These are phyloP conservation scores for Saccostrea echinata DNA, from an alignment of 1,140 invertebrate species.

Conservation along the genomic window DNA sequence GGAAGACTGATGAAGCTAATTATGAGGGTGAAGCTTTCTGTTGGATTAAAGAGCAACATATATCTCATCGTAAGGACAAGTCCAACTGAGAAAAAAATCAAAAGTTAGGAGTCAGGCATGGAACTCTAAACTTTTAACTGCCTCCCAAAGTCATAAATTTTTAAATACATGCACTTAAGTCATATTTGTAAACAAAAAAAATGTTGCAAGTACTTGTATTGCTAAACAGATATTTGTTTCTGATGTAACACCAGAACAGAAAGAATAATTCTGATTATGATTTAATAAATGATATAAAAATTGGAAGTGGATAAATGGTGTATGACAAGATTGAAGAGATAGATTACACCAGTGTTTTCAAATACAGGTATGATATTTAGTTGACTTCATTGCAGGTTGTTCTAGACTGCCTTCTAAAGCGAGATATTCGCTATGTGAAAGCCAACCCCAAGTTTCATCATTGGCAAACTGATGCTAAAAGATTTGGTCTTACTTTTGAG, in stretches of 20 bases:
- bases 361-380: background rate
- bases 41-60: background rate
- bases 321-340: too few relatives aligned
- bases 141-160: too few relatives aligned
- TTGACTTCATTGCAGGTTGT: conserved; percentile 87
- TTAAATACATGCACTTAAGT: too few relatives aligned
- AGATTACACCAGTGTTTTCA: background rate
- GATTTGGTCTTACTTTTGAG: conserved; percentile 96
- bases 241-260: too few relatives aligned
- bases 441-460: conserved; percentile 99
- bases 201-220: too few relatives aligned
- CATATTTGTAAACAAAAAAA: too few relatives aligned
- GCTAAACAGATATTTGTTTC: too few relatives aligned
- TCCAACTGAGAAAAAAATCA: background rate
- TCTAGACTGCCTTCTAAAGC: conserved; percentile 95
- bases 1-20: conserved; percentile 34
- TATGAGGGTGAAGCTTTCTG: background rate
- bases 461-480: conserved; percentile 96
- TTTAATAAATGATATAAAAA: too few relatives aligned
- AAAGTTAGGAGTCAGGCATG: background rate
- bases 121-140: too few relatives aligned
- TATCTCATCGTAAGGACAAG: background rate
- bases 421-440: conserved; percentile 98
- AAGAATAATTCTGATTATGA: too few relatives aligned
- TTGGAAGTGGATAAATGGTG: too few relatives aligned